Conservation (phyloP, 2,797 vertebrate genomes). For the Notamacropus eugenii region DNA sequence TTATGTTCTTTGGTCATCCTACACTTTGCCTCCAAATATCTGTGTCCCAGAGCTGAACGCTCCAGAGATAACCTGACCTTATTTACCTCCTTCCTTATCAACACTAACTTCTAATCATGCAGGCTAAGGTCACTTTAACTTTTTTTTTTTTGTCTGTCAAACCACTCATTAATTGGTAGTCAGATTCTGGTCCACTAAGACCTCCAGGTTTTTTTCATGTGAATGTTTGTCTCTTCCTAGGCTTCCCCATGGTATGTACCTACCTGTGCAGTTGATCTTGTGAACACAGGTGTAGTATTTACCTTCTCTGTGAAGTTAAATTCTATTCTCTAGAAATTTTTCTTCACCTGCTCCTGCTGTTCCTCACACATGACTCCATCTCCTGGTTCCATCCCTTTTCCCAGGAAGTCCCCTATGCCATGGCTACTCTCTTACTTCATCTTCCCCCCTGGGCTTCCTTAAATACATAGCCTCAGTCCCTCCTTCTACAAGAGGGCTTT, state of each 20-base stretch:
- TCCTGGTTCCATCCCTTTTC: no score
- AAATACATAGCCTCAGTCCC: no score
- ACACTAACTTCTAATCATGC: not conserved
- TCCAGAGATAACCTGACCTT: not conserved
- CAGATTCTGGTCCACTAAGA: not conserved
- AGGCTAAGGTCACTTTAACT: not conserved
- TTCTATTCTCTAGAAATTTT: not conserved
- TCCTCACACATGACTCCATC: no score
- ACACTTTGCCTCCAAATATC: not conserved
- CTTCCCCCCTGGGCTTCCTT: no score
- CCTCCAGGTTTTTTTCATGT: not conserved
- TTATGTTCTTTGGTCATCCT: not conserved
- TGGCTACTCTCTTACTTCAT: no score
- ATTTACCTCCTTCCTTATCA: not conserved
- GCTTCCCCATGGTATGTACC: not conserved
- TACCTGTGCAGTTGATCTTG: not conserved
- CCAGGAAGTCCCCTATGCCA: no score
- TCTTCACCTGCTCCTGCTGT: not conserved
- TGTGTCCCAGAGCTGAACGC: not conserved
- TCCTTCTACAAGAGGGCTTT: no score
- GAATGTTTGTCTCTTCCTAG: not conserved
- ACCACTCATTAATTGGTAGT: not conserved
- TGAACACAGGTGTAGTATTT: not conserved
- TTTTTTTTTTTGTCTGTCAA: not conserved
- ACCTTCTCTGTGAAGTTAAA: not conserved